phyloP scores from a whole-genome alignment of 64 coral and sea anemone species.

The Pocillopora damicornis region DNA sequence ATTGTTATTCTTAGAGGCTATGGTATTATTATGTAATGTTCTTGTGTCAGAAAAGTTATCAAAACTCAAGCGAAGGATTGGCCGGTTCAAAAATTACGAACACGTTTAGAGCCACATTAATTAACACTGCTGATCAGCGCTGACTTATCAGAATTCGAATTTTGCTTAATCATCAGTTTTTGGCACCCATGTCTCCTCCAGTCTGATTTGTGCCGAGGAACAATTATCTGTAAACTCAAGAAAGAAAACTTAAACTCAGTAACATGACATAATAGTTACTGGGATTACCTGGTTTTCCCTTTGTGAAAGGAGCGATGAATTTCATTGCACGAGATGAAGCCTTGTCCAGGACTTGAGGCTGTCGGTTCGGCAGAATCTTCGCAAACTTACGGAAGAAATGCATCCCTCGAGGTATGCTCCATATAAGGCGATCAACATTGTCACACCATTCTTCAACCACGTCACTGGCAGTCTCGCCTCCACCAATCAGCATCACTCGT shows the following conservation, averaged over 20 bases:
- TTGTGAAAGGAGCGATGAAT: conserved; percentile 44
- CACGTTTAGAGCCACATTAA: not conserved
- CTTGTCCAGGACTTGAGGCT: conserved; percentile 74
- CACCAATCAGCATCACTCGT: conserved; percentile 63
- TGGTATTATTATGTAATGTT: too few species aligned
- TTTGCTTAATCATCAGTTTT: not conserved
- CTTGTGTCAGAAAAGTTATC: too few species aligned
- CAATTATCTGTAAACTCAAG: too few species aligned
- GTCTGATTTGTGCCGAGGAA: not conserved
- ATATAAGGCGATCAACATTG: conserved; percentile 52
- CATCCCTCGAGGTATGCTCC: conserved; percentile 77
- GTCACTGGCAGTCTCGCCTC: conserved; percentile 73
- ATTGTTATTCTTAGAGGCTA: too few species aligned
- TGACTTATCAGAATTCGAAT: too few species aligned
- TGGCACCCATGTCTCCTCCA: not conserved
- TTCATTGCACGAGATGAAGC: conserved; percentile 66
- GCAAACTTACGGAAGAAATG: conserved; percentile 86
- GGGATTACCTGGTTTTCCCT: conserved; percentile 69
- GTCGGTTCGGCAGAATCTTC: conserved; percentile 65
- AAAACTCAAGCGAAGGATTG: too few species aligned
- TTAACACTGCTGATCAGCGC: too few species aligned
- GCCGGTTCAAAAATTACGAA: too few species aligned
- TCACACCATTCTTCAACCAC: conserved; percentile 72
- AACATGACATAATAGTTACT: not conserved
- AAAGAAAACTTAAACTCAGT: not conserved